Conservation (phyloP, 2,888 invertebrate genomes). For the Pyrocoelia pectoralis region DNA sequence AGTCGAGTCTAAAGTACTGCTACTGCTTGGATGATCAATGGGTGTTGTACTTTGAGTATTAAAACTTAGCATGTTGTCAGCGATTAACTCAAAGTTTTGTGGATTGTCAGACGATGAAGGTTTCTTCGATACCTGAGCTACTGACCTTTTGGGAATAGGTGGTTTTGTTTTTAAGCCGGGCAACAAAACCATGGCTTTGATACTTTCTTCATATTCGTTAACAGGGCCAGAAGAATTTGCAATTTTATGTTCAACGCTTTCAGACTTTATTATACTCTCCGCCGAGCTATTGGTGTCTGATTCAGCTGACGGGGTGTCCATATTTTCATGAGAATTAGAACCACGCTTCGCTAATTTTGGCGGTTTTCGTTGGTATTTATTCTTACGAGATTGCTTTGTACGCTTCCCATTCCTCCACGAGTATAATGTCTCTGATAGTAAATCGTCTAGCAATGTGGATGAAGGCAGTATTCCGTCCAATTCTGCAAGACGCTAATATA, state of each 20-base stretch:
- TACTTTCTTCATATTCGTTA: constrained; percentile 1
- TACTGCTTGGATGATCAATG: constrained; percentile 8
- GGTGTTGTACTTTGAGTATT: constrained; percentile 1
- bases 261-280: constrained; percentile 4
- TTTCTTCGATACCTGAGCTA: neutral
- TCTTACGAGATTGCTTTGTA: constrained; percentile 7
- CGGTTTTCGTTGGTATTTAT: constrained; percentile 9
- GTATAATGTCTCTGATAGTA: constrained; percentile 51
- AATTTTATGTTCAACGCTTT: neutral
- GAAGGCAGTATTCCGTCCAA: constrained; percentile 22
- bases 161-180: constrained; percentile 56
- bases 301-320: constrained; percentile 16
- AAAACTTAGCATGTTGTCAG: constrained; percentile 20
- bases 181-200: constrained; percentile 39
- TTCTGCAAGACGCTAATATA: constrained; percentile 9
- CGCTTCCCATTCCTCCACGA: constrained; percentile 45
- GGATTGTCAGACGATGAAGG: neutral
- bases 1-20: constrained; percentile 15
- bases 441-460: constrained; percentile 48
- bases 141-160: constrained; percentile 52
- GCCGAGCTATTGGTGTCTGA: constrained; percentile 18
- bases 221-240: neutral
- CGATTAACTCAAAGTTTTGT: constrained; percentile 17
- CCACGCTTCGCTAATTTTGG: neutral
- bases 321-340: neutral